Evolutionary conservation across 2,888 invertebrate species (phyloP), one percentile per base, ranked within the genome.

Genomic region (Pyrochroa serraticornis): DNA sequence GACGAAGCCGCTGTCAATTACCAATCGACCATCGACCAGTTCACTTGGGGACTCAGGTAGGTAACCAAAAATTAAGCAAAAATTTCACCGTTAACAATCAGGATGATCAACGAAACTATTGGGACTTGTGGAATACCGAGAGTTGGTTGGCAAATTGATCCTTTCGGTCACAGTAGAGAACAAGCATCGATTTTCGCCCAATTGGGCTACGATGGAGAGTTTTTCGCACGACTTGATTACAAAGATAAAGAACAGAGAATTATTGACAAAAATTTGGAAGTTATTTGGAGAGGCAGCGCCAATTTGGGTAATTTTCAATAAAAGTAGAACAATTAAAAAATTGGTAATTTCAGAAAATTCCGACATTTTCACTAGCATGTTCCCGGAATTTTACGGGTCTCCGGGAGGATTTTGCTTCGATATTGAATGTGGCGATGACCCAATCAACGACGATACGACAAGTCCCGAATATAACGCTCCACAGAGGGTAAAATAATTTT

Each of bases 391-490:
- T 0, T 96, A 96, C 74, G 85, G 86, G 0, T 90, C 95, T 0
- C 98, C 98, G 0, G 83, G 85, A 6, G 96, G 95, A 0, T 97
- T 95, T 77, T 97, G 97, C 72, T 98, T 94, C 76, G 97, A 98
- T 75, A 83, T 90, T 5, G 82, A 92, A 0, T 97, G 97, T 73
- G 76, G 78, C 0, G 94, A 94, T 73, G 89, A 90, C 44, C 95
- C 95, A 0, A 90, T 97, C n/a, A 87, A 94, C 64, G 96, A 96
- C 76, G 92, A 95, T 69, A 82, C 84, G 0, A 80, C 83, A 12
- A 89, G 94, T 44, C 87, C 45, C 3, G 59, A 55, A 9, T 55
- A 55, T 6, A 59, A 59, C 32, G 30, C 68, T 57, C 66, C 60
- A 59, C 58, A 44, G 56, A 62, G 48, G 22, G 48, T 31, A 38